Conservation (phyloP, 2,888 invertebrate genomes). For the Argyresthia albistria region DNA sequence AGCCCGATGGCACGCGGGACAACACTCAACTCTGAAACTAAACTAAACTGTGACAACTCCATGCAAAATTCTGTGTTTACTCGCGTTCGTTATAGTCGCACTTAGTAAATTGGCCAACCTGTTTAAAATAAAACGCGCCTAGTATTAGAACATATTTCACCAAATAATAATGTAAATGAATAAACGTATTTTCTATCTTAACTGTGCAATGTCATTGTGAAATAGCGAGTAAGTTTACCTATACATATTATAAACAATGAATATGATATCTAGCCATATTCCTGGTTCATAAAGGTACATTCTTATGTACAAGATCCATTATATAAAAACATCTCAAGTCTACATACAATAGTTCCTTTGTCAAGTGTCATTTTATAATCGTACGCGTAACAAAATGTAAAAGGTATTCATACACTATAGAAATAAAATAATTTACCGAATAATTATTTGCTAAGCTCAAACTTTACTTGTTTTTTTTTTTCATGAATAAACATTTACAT, state of each 20-base stretch:
- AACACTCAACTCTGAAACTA: no score
- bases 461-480: conserved; percentile 57
- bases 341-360: conserved; percentile 70
- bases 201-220: conserved; percentile 36
- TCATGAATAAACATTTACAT: conserved; percentile 61
- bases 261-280: conserved; percentile 45
- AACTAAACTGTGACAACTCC: no score
- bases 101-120: not conserved
- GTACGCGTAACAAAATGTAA: conserved; percentile 51
- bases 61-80: no score
- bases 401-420: conserved; percentile 53
- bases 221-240: conserved; percentile 34
- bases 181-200: conserved; percentile 23
- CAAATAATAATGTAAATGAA: conserved; percentile 45
- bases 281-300: conserved; percentile 46
- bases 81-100: no score
- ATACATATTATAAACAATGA: conserved; percentile 23
- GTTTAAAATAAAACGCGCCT: not conserved
- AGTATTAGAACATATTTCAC: conserved; percentile 28
- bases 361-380: conserved; percentile 68
- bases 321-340: conserved; percentile 58
- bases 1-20: no score
- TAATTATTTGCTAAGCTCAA: conserved; percentile 69
- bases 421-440: conserved; percentile 52
- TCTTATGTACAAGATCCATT: conserved; percentile 35